phyloP scores from a whole-genome alignment of 2,113 vertebrate genomes.

The Ornithorhynchus anatinus region DNA sequence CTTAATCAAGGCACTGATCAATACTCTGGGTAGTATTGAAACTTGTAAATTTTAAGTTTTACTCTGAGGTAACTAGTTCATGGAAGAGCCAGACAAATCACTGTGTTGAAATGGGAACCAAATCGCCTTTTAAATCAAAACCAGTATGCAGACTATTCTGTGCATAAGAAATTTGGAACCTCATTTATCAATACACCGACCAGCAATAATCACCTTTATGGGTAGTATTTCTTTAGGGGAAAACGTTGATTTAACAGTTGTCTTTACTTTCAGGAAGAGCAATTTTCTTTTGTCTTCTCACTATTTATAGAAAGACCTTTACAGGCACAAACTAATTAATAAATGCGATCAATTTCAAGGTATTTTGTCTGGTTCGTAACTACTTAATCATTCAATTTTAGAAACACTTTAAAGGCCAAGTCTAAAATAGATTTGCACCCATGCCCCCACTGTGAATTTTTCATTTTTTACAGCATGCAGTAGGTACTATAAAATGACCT shows the following conservation, averaged over 20 bases:
- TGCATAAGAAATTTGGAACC: too few species aligned
- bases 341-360: conserved; percentile 78
- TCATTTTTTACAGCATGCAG: conserved; percentile 72
- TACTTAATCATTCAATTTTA: conserved; percentile 80
- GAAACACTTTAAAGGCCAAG: conserved; percentile 78
- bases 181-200: conserved; percentile 40
- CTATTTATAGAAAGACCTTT: conserved; percentile 81
- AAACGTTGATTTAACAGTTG: conserved; percentile 56
- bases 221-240: conserved; percentile 56
- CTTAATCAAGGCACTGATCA: too few species aligned
- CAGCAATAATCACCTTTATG: conserved; percentile 39
- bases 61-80: too few species aligned
- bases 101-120: too few species aligned
- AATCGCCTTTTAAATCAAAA: too few species aligned
- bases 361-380: conserved; percentile 70
- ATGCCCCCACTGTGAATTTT: conserved; percentile 75
- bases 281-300: conserved; percentile 64
- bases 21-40: too few species aligned
- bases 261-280: conserved; percentile 61
- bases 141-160: too few species aligned
- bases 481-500: conserved; percentile 77
- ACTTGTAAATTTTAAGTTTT: too few species aligned
- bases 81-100: too few species aligned
- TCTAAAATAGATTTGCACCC: conserved; percentile 80
- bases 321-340: conserved; percentile 80